Conservation (phyloP, 2,113 vertebrate species). For the Boulengerochromis microlepis region DNA sequence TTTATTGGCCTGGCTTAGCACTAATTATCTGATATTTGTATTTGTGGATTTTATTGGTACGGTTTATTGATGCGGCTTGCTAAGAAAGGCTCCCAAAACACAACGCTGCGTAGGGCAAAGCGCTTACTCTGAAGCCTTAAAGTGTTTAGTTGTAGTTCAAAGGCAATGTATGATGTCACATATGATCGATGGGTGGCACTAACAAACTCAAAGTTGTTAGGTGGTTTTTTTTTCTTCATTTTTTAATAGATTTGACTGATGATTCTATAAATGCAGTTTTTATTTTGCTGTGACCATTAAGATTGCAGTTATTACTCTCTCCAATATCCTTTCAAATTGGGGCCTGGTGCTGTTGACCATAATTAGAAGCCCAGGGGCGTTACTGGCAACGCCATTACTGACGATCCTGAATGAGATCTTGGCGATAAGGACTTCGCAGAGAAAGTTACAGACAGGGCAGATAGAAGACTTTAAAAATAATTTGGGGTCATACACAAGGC, state of each 20-base stretch:
- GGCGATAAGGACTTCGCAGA: not conserved
- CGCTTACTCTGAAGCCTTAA: accelerated
- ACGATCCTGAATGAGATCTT: not conserved
- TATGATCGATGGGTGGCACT: not conserved
- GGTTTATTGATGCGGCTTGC: not conserved
- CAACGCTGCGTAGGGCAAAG: accelerated
- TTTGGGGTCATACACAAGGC: not conserved
- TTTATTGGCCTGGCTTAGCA: not conserved
- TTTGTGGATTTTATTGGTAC: not conserved
- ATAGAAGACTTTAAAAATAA: not conserved
- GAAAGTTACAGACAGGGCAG: not conserved
- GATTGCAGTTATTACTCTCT: not conserved
- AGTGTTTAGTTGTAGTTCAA: not conserved
- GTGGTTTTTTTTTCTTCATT: accelerated
- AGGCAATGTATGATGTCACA: not conserved
- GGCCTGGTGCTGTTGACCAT: not conserved
- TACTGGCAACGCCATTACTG: not conserved
- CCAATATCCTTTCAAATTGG: not conserved
- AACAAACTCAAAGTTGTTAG: not conserved
- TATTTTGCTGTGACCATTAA: not conserved
- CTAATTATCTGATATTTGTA: not conserved
- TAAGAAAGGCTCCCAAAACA: not conserved
- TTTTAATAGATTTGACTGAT: not conserved
- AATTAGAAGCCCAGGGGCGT: not conserved
- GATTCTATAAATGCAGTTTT: not conserved